These are phyloP conservation scores for Gambelia wislizenii DNA, from an alignment of 2,797 vertebrate genomes.

Conservation along the genomic window DNA sequence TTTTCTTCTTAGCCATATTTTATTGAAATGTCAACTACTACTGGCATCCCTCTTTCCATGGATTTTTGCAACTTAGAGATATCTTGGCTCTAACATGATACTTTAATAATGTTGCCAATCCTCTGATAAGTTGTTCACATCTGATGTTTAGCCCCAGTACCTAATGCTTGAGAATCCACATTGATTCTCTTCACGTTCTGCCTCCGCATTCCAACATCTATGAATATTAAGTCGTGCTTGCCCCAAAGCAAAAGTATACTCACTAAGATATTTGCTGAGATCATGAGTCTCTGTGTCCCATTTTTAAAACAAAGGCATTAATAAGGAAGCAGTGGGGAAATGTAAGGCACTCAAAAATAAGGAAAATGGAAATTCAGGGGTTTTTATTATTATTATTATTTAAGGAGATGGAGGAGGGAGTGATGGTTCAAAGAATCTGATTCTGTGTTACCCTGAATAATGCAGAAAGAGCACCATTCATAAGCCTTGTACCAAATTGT, in stretches of 20 bases:
- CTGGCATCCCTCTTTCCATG: constrained; percentile 65
- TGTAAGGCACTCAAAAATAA: constrained; percentile 70
- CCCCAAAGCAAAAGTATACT: constrained; percentile 84
- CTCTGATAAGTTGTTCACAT: constrained; percentile 83
- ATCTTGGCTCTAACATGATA: constrained; percentile 74
- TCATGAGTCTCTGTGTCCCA: constrained; percentile 80
- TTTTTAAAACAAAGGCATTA: constrained; percentile 82
- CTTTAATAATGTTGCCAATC: constrained; percentile 83
- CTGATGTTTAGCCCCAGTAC: constrained; percentile 82
- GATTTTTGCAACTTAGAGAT: constrained; percentile 78
- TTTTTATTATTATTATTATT: constrained; percentile 61
- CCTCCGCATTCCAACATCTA: constrained; percentile 79
- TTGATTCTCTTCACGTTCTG: constrained; percentile 78
- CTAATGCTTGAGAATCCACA: constrained; percentile 78
- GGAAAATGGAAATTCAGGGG: constrained; percentile 67
- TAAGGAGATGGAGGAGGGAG: constrained; percentile 58
- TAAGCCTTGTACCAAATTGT: constrained; percentile 38
- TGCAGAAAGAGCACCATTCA: constrained; percentile 55
- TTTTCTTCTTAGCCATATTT: constrained; percentile 78
- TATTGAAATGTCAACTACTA: constrained; percentile 78
- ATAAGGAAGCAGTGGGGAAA: constrained; percentile 76
- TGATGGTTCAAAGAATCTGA: constrained; percentile 65
- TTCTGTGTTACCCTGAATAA: constrained; percentile 68
- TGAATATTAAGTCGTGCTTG: constrained; percentile 84
- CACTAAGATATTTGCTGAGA: constrained; percentile 84